Conservation (phyloP, 2,888 invertebrate genomes). For the Nomada fabriciana region DNA sequence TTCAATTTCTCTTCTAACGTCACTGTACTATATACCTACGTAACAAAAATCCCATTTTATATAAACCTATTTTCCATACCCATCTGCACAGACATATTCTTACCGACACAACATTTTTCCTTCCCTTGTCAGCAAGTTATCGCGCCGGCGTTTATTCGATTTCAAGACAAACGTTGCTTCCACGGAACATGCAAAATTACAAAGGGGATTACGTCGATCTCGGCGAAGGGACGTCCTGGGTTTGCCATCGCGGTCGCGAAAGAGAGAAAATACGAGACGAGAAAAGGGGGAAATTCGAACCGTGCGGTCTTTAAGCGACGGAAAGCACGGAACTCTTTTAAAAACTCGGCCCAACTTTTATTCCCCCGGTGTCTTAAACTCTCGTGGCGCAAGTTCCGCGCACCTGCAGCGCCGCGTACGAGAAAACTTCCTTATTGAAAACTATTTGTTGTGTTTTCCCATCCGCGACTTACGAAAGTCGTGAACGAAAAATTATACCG, state of each 20-base stretch:
- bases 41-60: too few species aligned
- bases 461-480: slow-evolving; percentile 47
- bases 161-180: not conserved
- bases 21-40: too few species aligned
- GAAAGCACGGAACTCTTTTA: slow-evolving; percentile 71
- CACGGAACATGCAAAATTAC: slow-evolving; percentile 21
- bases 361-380: slow-evolving; percentile 67
- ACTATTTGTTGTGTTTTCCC: slow-evolving; percentile 68
- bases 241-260: too few species aligned
- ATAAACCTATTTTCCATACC: too few species aligned
- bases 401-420: slow-evolving; percentile 61
- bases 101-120: not conserved
- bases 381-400: slow-evolving; percentile 59
- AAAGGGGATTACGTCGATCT: not conserved
- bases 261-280: not conserved
- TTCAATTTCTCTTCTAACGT: too few species aligned
- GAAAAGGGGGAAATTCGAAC: slow-evolving; percentile 27
- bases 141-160: not conserved
- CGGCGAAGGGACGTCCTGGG: not conserved
- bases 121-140: not conserved
- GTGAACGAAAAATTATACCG: slow-evolving; percentile 57
- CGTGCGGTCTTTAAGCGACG: slow-evolving; percentile 67
- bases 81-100: not conserved
- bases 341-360: slow-evolving; percentile 63
- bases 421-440: slow-evolving; percentile 72